Evolutionary conservation across 2,888 invertebrate species (phyloP), one percentile per base, ranked within the genome.

Genomic region (Megalurothrips usitatus): DNA sequence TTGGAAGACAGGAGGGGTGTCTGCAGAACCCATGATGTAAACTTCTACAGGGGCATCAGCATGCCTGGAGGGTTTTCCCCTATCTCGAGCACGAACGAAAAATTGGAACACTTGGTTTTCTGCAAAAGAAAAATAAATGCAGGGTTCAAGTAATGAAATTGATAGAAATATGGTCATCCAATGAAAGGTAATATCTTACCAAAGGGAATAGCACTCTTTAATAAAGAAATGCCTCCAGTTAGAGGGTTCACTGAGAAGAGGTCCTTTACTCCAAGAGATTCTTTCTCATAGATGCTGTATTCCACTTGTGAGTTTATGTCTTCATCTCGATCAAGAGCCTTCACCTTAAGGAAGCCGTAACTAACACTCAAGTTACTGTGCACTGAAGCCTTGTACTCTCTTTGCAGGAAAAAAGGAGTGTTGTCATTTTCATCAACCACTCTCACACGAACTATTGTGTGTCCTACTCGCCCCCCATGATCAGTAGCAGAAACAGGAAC

Each of bases 1-100:
- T 85, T 92, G 92, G 86, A 95, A 94, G 43, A 91, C 88, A 11
- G 96, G 97, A 52, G 95, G 92, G 78, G 87, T 86, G 85, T 93
- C 92, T 82, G 90, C 90, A 1, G 92, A 88, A 80, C 91, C 91
- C 89, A 94, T 93, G 84, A 98, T 91, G 86, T 92, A 91, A 84
- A 98, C 91, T 82, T 92, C 91, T 48, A 98, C 92, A 10, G 96
- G 94, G 81, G 96, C 94, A 86, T 96, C 94, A 68, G 92, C 91
- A 87, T 95, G 93, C 83, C 93, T 92, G 78, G 94, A 91, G 82
- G 90, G 91, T 19, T 90, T 89, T 0, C 96, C 96, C 85, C 91
- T 91, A 89, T 98, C 97, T 80, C 92, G 92, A 23, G 96, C 98
- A 82, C 95, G 91, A 80, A 98, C 93, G 88, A 97, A 96, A 87